These are phyloP conservation scores for Andrena camellia DNA, from an alignment of 2,888 invertebrate genomes.

Conservation along the genomic window DNA sequence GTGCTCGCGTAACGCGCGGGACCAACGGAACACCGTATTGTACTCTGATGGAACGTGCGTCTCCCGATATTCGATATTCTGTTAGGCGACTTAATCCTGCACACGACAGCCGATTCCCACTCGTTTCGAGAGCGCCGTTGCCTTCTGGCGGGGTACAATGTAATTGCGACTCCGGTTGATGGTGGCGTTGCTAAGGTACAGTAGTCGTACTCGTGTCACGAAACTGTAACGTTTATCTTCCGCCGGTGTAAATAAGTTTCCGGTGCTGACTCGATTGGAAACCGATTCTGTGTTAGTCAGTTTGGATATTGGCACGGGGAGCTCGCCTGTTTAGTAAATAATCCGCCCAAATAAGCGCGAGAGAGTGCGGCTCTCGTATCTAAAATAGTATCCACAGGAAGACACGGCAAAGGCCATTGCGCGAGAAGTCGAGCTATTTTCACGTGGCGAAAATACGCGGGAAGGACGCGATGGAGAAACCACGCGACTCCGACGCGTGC, in stretches of 20 bases:
- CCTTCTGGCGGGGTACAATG: not conserved
- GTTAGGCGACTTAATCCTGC: not conserved
- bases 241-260: too few relatives aligned
- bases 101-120: not conserved
- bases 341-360: not conserved
- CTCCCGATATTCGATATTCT: conserved; percentile 21
- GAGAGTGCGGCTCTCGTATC: conserved; percentile 7
- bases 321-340: not conserved
- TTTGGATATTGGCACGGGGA: not conserved
- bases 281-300: not conserved
- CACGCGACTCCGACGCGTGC: conserved; percentile 2
- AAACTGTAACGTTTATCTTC: too few relatives aligned
- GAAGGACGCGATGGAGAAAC: conserved; percentile 18
- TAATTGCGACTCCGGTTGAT: too few relatives aligned
- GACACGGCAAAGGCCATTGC: conserved; percentile 11
- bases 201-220: too few relatives aligned
- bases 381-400: conserved; percentile 29
- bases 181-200: not conserved
- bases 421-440: conserved; percentile 32
- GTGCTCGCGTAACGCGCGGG: not conserved
- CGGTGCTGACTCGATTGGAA: too few relatives aligned
- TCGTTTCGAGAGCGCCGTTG: not conserved
- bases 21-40: conserved; percentile 23
- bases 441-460: conserved; percentile 33
- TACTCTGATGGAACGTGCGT: conserved; percentile 21